Evolutionary conservation across 2,797 vertebrate genomes (phyloP).

Genomic region (Microctenopoma steveboyesi): DNA sequence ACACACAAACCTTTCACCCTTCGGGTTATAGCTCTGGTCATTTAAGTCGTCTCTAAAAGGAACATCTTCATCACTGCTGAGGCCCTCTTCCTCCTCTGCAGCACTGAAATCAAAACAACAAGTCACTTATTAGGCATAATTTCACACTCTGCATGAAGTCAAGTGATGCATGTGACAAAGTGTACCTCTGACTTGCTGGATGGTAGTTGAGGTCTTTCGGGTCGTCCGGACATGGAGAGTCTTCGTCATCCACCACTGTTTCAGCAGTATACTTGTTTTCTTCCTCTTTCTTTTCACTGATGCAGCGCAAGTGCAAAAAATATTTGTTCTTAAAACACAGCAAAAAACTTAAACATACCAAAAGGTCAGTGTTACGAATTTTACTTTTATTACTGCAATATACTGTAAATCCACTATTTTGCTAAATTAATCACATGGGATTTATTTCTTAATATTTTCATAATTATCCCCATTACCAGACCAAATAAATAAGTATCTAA

Average conservation of each 20-base stretch:
- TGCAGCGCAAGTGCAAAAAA: constrained; percentile 12
- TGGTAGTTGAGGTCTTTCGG: constrained; percentile 65
- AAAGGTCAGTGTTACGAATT: too few relatives aligned
- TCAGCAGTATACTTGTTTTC: constrained; percentile 51
- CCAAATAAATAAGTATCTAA: too few relatives aligned
- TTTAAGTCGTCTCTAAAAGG: constrained; percentile 95
- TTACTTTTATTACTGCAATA: background rate
- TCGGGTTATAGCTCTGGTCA: constrained; percentile 96
- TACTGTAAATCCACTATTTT: background rate
- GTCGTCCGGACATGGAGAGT: constrained; percentile 69
- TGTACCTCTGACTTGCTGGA: constrained; percentile 74
- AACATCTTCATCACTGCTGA: constrained; percentile 94
- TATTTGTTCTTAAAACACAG: constrained; percentile 13
- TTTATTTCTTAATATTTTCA: too few relatives aligned
- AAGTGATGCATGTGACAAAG: background rate
- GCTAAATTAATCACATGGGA: background rate
- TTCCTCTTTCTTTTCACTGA: constrained; percentile 74
- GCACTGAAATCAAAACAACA: constrained; percentile 75
- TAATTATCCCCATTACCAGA: too few relatives aligned
- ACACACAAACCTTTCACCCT: constrained; percentile 86
- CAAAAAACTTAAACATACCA: background rate
- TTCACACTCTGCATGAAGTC: background rate
- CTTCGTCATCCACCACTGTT: constrained; percentile 64
- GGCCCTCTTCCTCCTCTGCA: constrained; percentile 86
- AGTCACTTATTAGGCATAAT: constrained; percentile 6